phyloP scores from a whole-genome alignment of 2,888 invertebrate genomes.

The Latrodectus hesperus region DNA sequence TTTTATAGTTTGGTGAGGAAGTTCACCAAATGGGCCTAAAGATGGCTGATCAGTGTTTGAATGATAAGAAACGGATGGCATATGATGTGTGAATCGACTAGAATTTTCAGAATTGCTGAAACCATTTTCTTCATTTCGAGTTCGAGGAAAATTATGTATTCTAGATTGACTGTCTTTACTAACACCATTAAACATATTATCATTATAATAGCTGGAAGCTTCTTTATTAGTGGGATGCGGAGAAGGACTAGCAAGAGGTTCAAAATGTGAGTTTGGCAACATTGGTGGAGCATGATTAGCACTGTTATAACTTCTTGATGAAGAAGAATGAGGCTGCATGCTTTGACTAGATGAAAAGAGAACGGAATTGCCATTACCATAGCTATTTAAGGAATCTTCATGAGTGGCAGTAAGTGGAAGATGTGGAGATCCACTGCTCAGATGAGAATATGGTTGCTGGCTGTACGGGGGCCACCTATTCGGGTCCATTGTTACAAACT shows the following conservation, averaged over 20 bases:
- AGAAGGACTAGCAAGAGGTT: slow-evolving; percentile 26
- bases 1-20: slow-evolving; percentile 69
- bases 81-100: not conserved
- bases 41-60: slow-evolving; percentile 35
- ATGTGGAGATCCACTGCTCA: slow-evolving; percentile 43
- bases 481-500: slow-evolving; percentile 48
- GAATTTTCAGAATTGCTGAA: slow-evolving; percentile 29
- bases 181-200: slow-evolving; percentile 34
- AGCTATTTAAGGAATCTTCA: slow-evolving; percentile 59
- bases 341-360: slow-evolving; percentile 43
- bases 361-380: slow-evolving; percentile 24
- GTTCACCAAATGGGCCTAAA: slow-evolving; percentile 68
- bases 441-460: slow-evolving; percentile 37
- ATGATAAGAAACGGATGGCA: slow-evolving; percentile 45
- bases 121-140: slow-evolving; percentile 38
- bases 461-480: slow-evolving; percentile 49
- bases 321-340: slow-evolving; percentile 12
- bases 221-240: slow-evolving; percentile 39
- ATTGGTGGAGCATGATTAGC: slow-evolving; percentile 5
- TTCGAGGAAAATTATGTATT: slow-evolving; percentile 12
- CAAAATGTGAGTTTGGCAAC: slow-evolving; percentile 21
- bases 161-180: slow-evolving; percentile 52
- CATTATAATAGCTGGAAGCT: slow-evolving; percentile 24
- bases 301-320: slow-evolving; percentile 8
- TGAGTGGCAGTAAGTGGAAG: slow-evolving; percentile 33